phyloP scores from a whole-genome alignment of 2,797 vertebrate species.

The Kryptolebias ocellatus region DNA sequence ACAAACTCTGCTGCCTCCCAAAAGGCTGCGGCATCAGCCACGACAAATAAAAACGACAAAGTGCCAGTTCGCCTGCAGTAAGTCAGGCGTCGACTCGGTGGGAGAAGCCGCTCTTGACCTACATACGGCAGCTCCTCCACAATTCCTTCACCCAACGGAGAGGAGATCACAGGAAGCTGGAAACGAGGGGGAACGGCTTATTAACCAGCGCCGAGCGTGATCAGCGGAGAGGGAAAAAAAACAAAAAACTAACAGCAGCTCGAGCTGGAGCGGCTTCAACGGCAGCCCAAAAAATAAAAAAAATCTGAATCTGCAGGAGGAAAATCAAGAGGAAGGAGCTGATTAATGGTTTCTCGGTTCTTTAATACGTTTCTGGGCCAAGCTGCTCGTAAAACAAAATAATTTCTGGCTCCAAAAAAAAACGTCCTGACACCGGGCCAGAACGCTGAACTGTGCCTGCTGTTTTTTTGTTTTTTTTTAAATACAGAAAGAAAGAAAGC shows the following conservation, averaged over 20 bases:
- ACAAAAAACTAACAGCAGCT: constrained; percentile 13
- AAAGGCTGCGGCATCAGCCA: constrained; percentile 15
- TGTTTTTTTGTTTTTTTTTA: constrained; percentile 10
- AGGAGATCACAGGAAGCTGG: constrained; percentile 64
- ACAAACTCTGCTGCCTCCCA: constrained; percentile 46
- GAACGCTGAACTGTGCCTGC: constrained; percentile 38
- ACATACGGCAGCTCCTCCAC: constrained; percentile 65
- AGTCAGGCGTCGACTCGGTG: constrained; percentile 38
- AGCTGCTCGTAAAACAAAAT: constrained; percentile 39
- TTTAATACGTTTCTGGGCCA: constrained; percentile 48
- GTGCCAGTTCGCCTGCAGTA: constrained; percentile 1
- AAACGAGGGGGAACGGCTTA: constrained; percentile 55
- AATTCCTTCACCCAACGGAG: constrained; percentile 54
- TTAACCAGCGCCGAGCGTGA: constrained; percentile 44
- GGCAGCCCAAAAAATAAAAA: neutral
- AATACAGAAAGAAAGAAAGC: constrained; percentile 58
- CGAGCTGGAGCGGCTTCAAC: constrained; percentile 30
- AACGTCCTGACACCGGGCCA: constrained; percentile 17
- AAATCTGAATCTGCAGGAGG: constrained; percentile 27
- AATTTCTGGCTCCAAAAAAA: constrained; percentile 20
- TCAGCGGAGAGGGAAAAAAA: constrained; percentile 11
- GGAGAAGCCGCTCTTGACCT: constrained; percentile 76
- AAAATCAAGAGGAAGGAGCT: constrained; percentile 41
- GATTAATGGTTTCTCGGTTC: constrained; percentile 34
- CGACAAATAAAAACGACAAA: constrained; percentile 2